Evolutionary conservation across 2,113 vertebrate genomes (phyloP).

Genomic region (Xenopus tropicalis): DNA sequence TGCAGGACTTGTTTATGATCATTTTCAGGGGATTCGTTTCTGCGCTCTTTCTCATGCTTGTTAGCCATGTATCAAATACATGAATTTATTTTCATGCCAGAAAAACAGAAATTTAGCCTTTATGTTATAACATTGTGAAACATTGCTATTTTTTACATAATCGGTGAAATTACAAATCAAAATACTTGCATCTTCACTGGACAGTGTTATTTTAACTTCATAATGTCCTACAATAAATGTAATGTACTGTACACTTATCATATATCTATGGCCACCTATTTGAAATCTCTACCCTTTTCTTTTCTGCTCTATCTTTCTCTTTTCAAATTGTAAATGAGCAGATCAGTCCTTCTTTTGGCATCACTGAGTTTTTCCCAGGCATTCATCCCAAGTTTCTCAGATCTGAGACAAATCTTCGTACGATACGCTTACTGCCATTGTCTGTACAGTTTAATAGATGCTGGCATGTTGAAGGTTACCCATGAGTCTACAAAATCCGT

Average conservation of each 20-base stretch:
- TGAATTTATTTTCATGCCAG: conserved; percentile 65
- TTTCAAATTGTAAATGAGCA: conserved; percentile 78
- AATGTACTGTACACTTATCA: conserved; percentile 53
- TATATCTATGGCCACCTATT: conserved; percentile 54
- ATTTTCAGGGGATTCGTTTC: conserved; percentile 51
- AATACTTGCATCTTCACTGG: not conserved
- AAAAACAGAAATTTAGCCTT: conserved; percentile 44
- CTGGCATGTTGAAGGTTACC: conserved; percentile 84
- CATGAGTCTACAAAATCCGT: conserved; percentile 70
- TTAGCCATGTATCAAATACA: conserved; percentile 69
- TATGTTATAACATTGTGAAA: conserved; percentile 33
- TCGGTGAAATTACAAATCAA: not conserved
- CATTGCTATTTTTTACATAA: conserved; percentile 5
- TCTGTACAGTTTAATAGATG: conserved; percentile 85
- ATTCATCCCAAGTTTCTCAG: conserved; percentile 75
- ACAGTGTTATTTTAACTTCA: conserved; percentile 43
- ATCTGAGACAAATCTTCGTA: conserved; percentile 82
- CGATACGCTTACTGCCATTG: conserved; percentile 83
- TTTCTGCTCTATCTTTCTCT: conserved; percentile 43
- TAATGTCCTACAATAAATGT: conserved; percentile 53
- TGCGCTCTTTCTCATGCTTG: conserved; percentile 66
- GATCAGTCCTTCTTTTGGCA: conserved; percentile 85
- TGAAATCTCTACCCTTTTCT: conserved; percentile 52
- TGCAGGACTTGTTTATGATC: conserved; percentile 49
- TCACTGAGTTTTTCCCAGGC: conserved; percentile 87